A percentile compares a stretch with the other conserved stretches of the same genome.
Evolutionary conservation across 2,113 vertebrate genomes (phyloP).

Genomic region (Elephas maximus): DNA sequence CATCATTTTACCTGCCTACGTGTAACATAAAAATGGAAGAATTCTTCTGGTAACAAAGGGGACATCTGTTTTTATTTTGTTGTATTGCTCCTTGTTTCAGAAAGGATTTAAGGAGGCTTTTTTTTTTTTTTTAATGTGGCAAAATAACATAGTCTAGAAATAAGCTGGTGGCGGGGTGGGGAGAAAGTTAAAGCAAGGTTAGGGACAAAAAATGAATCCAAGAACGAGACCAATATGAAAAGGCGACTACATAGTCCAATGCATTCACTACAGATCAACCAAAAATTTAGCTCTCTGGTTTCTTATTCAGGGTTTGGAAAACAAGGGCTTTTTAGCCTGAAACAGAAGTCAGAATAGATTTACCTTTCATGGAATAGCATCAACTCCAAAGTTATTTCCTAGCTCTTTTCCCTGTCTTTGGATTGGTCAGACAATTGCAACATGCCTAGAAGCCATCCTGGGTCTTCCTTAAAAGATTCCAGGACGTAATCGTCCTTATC

Average conservation of each 20-base stretch:
- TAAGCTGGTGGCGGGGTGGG: background rate
- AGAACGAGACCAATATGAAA: constrained; percentile 28
- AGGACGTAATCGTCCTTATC: background rate
- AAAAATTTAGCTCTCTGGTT: constrained; percentile 3
- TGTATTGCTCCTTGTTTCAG: constrained; percentile 69
- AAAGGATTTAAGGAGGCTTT: constrained; percentile 68
- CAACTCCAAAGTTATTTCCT: background rate
- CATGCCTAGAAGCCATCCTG: background rate
- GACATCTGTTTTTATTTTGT: constrained; percentile 71
- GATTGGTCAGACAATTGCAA: background rate
- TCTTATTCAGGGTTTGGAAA: constrained; percentile 31
- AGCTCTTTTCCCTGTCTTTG: background rate
- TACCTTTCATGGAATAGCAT: background rate
- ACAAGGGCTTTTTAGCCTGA: background rate
- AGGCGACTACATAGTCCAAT: background rate
- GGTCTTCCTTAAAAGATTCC: constrained; percentile 23
- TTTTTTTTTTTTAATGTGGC: background rate
- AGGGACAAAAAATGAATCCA: constrained; percentile 55
- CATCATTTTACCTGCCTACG: constrained; percentile 64
- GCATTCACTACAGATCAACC: background rate
- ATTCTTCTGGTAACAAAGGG: constrained; percentile 69
- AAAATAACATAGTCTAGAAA: constrained; percentile 74
- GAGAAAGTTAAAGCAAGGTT: constrained; percentile 18
- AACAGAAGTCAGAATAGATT: constrained; percentile 39
- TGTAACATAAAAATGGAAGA: constrained; percentile 66